Evolutionary conservation across 92 coral and sea anemone genomes (phyloP).

Genomic region (Actinostola sp.): DNA sequence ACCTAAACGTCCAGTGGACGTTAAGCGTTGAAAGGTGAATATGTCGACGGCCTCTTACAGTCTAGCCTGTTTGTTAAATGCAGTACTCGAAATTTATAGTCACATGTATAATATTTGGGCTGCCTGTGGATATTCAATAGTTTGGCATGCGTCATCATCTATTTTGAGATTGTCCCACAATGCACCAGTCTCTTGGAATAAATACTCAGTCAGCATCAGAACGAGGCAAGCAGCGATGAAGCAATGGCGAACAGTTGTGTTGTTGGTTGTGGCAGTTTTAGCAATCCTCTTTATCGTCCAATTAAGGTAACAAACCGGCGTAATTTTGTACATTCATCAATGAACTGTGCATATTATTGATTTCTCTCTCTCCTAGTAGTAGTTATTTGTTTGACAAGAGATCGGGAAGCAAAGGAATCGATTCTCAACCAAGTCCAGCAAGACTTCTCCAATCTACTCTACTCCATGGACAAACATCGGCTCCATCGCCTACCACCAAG

Average conservation of each 20-base stretch:
- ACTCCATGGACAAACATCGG: not conserved
- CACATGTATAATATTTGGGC: too few relatives aligned
- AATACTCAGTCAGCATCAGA: not conserved
- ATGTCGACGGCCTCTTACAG: too few relatives aligned
- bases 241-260: slow-evolving; percentile 53
- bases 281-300: slow-evolving; percentile 37
- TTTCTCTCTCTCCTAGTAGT: slow-evolving; percentile 6
- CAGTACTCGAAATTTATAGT: too few relatives aligned
- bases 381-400: slow-evolving; percentile 2
- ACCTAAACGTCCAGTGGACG: too few relatives aligned
- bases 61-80: too few relatives aligned
- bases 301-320: slow-evolving; percentile 14
- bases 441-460: not conserved
- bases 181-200: slow-evolving; percentile 7
- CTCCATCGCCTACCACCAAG: slow-evolving; percentile 7
- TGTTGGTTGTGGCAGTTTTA: slow-evolving; percentile 15
- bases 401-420: slow-evolving; percentile 1
- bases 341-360: not conserved
- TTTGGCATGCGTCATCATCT: not conserved
- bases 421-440: slow-evolving; percentile 9
- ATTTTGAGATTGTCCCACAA: slow-evolving; percentile 2
- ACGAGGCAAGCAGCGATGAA: slow-evolving; percentile 65
- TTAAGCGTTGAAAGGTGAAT: too few relatives aligned
- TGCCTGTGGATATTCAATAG: too few relatives aligned
- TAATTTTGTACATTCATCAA: not conserved